Percentiles rank a stretch among this genome's conserved stretches.
phyloP scores from a whole-genome alignment of 2,888 invertebrate species.

The Philereme transversata region DNA sequence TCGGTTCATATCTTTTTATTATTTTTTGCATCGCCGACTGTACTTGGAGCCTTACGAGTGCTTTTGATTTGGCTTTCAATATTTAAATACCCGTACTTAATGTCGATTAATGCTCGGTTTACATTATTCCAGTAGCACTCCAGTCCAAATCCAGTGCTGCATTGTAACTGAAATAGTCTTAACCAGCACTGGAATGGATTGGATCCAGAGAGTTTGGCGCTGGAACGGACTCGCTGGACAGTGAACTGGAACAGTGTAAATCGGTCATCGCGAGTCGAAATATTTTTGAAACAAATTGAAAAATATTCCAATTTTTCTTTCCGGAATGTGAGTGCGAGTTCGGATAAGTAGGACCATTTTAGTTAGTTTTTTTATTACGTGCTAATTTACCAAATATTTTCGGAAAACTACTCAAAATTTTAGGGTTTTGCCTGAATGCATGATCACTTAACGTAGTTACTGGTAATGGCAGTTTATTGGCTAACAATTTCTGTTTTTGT shows the following conservation, averaged over 20 bases:
- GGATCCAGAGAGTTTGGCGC: too few relatives aligned
- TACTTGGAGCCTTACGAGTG: slow-evolving; percentile 24
- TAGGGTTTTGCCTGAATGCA: slow-evolving; percentile 14
- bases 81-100: slow-evolving; percentile 14
- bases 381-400: slow-evolving; percentile 4
- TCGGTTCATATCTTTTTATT: slow-evolving; percentile 31
- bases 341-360: slow-evolving; percentile 4
- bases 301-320: slow-evolving; percentile 4
- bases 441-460: slow-evolving; percentile 17
- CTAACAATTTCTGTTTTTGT: too few relatives aligned
- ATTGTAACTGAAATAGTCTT: too few relatives aligned
- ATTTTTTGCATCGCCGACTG: slow-evolving; percentile 29
- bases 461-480: not conserved
- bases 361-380: slow-evolving; percentile 5
- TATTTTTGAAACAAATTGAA: not conserved
- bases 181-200: too few relatives aligned
- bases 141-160: too few relatives aligned
- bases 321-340: slow-evolving; percentile 5
- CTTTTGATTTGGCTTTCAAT: slow-evolving; percentile 27
- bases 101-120: too few relatives aligned
- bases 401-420: slow-evolving; percentile 19
- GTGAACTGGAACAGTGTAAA: too few relatives aligned
- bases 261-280: too few relatives aligned
- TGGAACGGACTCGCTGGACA: too few relatives aligned
- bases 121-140: too few relatives aligned